Base-by-base conservation (phyloP, 2,113 vertebrate species). In the Rattus rattus region DNA sequence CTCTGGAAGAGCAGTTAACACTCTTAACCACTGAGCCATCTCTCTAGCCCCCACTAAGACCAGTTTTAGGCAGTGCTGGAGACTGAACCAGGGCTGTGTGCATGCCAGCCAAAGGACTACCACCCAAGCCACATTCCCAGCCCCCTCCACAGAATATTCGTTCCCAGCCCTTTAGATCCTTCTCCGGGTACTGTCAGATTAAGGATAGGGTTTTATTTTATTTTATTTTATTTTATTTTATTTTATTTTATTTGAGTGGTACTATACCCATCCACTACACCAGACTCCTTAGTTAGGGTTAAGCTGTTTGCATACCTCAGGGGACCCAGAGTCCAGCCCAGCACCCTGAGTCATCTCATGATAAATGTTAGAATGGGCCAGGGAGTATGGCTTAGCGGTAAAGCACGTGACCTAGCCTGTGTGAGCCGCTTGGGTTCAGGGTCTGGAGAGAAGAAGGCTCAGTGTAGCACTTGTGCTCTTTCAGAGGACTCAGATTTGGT, bases 271-370 rank as follows among this genome's bases (percentile, higher is more conserved):
- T 65, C 14, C 16, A 56, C 70, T 72, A 72, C 65, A n/a, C n/a
- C 88, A 76, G 39, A 91, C 83, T 80, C 47, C 88, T 91, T 70
- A 17, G 84, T 87, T 67, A 65, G 75, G 39, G 65, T 83, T n/a
- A 79, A 14, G 59, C 43, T 49, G 72, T 70, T 72, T 52, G 22
- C 39, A 73, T 26, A 28, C 56, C 79, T 65, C 36, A 76, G 94
- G 39, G 83, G 61, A 12, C 70, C n/a, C 12, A 47, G 43, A 26
- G 69, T 73, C 49, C 61, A 39, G 63, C 52, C 70, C 69, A 90
- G 63, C 22, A 13, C 17, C n/a, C 77, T 26, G 47, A 91, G 81
- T 19, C 90, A 52, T 72, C 24, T 14, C 75, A 89, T 67, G 47
- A 33, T 30, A 88, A 85, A 86, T 14, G 36, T 19, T 30, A 69